Base-by-base conservation (phyloP, 1,140 invertebrate genomes). In the Trichonephila clavata region DNA sequence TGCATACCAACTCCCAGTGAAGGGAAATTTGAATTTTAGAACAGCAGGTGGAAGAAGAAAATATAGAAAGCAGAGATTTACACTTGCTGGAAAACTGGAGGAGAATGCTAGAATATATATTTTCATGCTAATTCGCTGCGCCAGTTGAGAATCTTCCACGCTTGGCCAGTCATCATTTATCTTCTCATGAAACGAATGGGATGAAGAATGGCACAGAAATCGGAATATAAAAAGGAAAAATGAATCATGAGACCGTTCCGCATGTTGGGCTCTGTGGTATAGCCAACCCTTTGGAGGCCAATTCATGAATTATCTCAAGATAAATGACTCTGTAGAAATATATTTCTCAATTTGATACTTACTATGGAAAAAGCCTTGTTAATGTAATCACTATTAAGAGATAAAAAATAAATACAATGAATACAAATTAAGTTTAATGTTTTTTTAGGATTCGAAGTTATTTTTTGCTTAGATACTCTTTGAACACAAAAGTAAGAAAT, bases 11-110 rank as follows among this genome's bases (percentile, higher is more conserved):
- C 18, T 50, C 80, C 16, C 80, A 59, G 21, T 21, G 57, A 27
- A 60, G 16, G 39, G 87, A 77, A 87, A 89, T 89, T 71, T 89
- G 65, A 89, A 89, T 65, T 89, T 20, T 50, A 89, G 87, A 89
- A 89, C 27, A 77, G 87, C 86, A 89, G 87, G 87, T 71, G 87
- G 39, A 20, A 32, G 83, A 59, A 32, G 21, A 61, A 27, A 87
- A 89, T 71, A 24, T 24, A 32, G 65, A 77, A 71, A 59, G 65
- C 50, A 59, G 65, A 77, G 87, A 89, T 89, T 89, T 89, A 59
- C 87, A 77, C 87, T 87, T 87, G 63, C 87, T 57, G 21, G 65
- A 32, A 89, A 77, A 84, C 50, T n/a, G 50, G 81, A 84, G 16
- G 24, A 77, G 32, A 65, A 87, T 32, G 43, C 63, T 65, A 32